Evolutionary conservation across 2,888 invertebrate species (phyloP).

Genomic region (Drosophila subquinaria): DNA sequence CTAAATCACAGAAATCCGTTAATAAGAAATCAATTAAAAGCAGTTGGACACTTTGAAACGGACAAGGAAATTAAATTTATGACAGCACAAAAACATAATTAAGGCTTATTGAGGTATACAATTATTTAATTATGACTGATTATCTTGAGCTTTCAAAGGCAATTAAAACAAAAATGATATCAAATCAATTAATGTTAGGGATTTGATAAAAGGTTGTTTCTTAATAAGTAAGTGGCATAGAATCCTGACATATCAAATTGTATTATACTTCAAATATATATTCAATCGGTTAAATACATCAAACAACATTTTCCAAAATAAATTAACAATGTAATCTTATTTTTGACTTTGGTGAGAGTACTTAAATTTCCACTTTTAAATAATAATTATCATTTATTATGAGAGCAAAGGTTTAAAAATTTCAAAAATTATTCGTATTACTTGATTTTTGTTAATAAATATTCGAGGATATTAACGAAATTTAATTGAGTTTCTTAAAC

Average conservation of each 20-base stretch:
- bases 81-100: not conserved
- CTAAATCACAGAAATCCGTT: conserved; percentile 9
- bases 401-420: no score
- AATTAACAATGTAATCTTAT: no score
- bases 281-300: no score
- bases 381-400: no score
- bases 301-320: no score
- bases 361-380: no score
- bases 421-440: not conserved
- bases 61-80: conserved; percentile 14
- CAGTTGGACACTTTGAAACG: not conserved
- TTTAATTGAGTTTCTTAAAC: not conserved
- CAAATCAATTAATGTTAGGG: not conserved
- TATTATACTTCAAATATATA: no score
- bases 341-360: no score
- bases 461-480: not conserved
- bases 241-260: no score
- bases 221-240: no score
- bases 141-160: not conserved
- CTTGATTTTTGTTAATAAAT: not conserved
- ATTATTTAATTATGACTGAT: conserved; percentile 11
- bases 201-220: not conserved
- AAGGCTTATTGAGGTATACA: not conserved
- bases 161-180: conserved; percentile 1
- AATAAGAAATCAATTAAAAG: conserved; percentile 46